Percentiles rank a stretch among this genome's conserved stretches.
phyloP scores from a whole-genome alignment of 1,140 invertebrate species.

The Drosophila littoralis region DNA sequence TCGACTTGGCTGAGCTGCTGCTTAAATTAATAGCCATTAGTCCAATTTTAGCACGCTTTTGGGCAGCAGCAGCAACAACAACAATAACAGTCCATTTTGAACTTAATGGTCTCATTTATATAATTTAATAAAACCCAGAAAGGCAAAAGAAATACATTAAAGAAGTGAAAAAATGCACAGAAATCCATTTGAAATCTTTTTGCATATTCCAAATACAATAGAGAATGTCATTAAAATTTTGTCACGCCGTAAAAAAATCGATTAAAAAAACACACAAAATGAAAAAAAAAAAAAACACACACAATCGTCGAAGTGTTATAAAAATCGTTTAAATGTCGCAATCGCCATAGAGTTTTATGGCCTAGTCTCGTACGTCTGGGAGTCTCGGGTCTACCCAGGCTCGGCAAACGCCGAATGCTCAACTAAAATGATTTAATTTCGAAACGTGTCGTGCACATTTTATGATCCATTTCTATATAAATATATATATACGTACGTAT shows the following conservation, averaged over 20 bases:
- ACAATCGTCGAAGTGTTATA: conserved; percentile 69
- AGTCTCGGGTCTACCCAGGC: conserved; percentile 2
- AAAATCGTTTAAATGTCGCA: conserved; percentile 76
- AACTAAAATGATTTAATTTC: conserved; percentile 84
- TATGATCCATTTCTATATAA: conserved; percentile 73
- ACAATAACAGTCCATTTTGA: conserved; percentile 7
- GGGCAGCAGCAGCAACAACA: conserved; percentile 16
- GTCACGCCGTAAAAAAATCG: conserved; percentile 74
- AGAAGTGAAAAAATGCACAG: conserved; percentile 13
- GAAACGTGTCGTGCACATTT: conserved; percentile 78
- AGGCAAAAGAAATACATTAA: conserved; percentile 19
- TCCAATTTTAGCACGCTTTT: conserved; percentile 71
- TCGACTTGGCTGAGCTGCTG: conserved; percentile 32
- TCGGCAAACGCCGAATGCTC: conserved; percentile 33
- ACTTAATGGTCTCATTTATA: conserved; percentile 70
- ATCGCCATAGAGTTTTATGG: conserved; percentile 54
- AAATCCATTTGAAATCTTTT: conserved; percentile 70
- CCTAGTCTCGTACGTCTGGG: conserved; percentile 10
- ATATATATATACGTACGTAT: conserved; percentile 32
- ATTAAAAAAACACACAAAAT: conserved; percentile 18
- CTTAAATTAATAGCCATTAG: conserved; percentile 75
- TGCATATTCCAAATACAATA: conserved; percentile 70
- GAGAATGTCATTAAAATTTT: conserved; percentile 73
- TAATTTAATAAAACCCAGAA: conserved; percentile 54
- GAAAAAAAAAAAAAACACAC: conserved; percentile 4